Evolutionary conservation across 1,140 invertebrate species (phyloP).

Genomic region (Lamellibrachia luymesi): DNA sequence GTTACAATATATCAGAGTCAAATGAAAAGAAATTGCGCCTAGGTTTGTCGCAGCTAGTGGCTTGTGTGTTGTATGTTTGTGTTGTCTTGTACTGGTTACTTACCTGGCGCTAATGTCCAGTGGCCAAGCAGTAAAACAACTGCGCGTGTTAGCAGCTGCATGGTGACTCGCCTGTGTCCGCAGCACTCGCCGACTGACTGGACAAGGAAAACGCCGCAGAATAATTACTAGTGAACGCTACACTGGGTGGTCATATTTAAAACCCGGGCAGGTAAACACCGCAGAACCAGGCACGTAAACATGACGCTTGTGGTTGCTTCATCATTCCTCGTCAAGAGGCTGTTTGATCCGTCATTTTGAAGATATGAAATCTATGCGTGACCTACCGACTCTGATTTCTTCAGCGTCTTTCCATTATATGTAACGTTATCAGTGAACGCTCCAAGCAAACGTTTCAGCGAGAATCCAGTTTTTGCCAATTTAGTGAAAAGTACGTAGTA

Average conservation of each 20-base stretch:
- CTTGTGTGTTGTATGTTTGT: too few species aligned
- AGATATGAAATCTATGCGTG: background rate
- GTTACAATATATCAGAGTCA: too few species aligned
- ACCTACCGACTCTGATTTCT: background rate
- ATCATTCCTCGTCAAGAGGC: background rate
- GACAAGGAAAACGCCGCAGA: background rate
- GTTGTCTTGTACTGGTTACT: too few species aligned
- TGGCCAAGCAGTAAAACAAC: background rate
- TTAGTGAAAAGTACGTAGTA: too few species aligned
- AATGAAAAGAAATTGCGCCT: too few species aligned
- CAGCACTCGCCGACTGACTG: background rate
- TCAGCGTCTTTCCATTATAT: background rate
- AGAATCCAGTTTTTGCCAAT: background rate
- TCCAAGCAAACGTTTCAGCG: background rate
- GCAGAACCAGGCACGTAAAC: background rate
- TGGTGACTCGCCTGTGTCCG: background rate
- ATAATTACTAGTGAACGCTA: background rate
- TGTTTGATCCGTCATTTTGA: background rate
- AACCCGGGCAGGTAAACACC: background rate
- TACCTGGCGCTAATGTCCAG: too few species aligned
- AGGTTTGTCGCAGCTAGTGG: too few species aligned
- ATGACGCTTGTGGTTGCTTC: background rate
- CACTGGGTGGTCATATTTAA: too few species aligned
- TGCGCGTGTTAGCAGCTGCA: background rate
- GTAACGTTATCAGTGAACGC: background rate